phyloP scores from a whole-genome alignment of 2,888 invertebrate species.

The Ophion obscuratus region DNA sequence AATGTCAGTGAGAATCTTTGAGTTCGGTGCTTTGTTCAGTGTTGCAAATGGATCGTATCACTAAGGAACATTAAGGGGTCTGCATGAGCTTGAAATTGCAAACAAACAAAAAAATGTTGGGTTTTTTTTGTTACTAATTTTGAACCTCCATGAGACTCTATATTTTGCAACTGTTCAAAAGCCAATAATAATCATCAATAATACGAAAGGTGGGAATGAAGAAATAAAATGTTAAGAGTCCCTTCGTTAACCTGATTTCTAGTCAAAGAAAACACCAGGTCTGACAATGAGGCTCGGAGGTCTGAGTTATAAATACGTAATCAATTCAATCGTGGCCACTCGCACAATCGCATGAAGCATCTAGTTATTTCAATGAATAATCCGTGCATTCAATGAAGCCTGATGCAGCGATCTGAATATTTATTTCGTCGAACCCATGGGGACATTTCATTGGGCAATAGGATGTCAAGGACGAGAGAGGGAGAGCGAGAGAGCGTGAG shows the following conservation, averaged over 20 bases:
- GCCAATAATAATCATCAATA: not conserved
- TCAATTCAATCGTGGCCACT: not conserved
- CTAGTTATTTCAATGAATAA: constrained; percentile 7
- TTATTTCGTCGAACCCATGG: not conserved
- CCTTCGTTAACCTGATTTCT: not conserved
- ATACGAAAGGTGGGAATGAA: not conserved
- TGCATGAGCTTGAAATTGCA: no score
- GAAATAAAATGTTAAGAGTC: not conserved
- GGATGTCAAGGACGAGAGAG: not conserved
- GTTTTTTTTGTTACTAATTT: no score
- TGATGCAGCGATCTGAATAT: not conserved
- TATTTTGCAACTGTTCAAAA: not conserved
- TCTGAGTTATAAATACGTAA: not conserved
- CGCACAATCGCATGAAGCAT: not conserved
- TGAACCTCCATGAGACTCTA: no score
- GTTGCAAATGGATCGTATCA: no score
- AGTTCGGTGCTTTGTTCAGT: no score
- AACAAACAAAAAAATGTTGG: no score
- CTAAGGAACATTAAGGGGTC: no score
- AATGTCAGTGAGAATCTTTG: no score
- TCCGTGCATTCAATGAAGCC: not conserved
- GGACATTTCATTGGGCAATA: not conserved
- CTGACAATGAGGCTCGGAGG: not conserved
- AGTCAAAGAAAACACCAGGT: not conserved
- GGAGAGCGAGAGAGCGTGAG: no score